Evolutionary conservation across 2,888 invertebrate species (phyloP).

Genomic region (Cephus spinipes): DNA sequence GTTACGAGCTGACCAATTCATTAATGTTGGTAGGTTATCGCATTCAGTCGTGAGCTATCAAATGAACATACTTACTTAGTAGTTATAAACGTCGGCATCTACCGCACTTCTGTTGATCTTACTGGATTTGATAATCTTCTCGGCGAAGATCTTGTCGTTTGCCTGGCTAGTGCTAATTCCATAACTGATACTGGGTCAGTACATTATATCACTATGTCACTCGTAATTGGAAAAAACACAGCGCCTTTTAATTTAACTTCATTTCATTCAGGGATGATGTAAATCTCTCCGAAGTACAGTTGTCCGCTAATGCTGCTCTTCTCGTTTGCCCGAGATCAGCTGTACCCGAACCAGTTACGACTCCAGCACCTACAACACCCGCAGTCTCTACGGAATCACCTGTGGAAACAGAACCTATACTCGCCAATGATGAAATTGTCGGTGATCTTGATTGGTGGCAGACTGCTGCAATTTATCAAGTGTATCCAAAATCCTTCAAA

Average conservation of each 20-base stretch:
- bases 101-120: background rate
- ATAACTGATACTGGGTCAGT: background rate
- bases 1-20: no score
- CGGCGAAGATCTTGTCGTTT: constrained; percentile 5
- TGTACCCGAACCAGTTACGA: no score
- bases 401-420: no score
- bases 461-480: constrained; percentile 84
- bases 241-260: no score
- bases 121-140: constrained; percentile 1
- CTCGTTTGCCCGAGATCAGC: no score
- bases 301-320: no score
- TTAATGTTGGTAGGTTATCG: background rate
- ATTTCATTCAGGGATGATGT: no score
- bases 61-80: constrained; percentile 3
- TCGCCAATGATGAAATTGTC: no score
- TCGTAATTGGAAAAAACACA: rapidly evolving
- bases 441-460: constrained; percentile 81
- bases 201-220: no score
- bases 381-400: no score
- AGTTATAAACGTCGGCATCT: background rate
- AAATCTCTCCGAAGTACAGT: no score
- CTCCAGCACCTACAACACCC: no score
- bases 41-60: constrained; percentile 12
- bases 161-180: constrained; percentile 10
- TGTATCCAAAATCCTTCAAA: constrained; percentile 87